Base-by-base conservation (phyloP, 2,888 invertebrate species). In the Drosophila recens region DNA sequence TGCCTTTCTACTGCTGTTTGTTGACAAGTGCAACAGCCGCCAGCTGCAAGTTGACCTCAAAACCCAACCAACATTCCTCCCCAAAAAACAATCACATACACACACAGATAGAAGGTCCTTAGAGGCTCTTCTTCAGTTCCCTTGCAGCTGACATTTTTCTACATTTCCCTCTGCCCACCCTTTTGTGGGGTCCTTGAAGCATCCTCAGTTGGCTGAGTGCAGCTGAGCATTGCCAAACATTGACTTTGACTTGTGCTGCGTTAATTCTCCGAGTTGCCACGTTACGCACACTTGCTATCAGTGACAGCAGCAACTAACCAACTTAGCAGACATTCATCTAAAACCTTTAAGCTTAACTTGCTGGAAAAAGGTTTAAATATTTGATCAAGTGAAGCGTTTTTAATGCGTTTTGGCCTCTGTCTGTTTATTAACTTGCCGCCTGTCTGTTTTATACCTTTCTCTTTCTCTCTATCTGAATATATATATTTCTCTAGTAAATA, bases 21-120 rank as follows among this genome's bases (percentile, higher is more conserved):
- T 79, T 85, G 76, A 84, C 82, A 87, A 81, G 82, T 71, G 73
- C 74, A 83, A 76, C 79, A 81, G 72, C 75, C 78, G 64, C 59
- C 49, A 70, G 80, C 72, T 82, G 77, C 77, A 66, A 80, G 69
- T 68, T 72, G 69, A 61, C 49, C 53, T 17, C 34, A 38, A 58
- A 58, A 38, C 11, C 40, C 36, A 20, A 1, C 33, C 49, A 36
- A 6, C 9, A n/a, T 23, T 3, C 20, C 20, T n/a, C 17, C 34
- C 20, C 34, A 10, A 45, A 27, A 27, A 27, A 58, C 71, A 59
- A 8, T 30, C 34, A 68, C 45, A 40, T 53, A 59, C 11, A 36
- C 34, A 68, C 45, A 40, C 57, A 42, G 30, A 8, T 8, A 30
- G 30, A 27, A 34, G 34, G 3, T 51, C 51, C 34, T 49, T 5